A percentile compares a stretch with the other conserved stretches of the same genome.
phyloP scores from a whole-genome alignment of 2,113 vertebrate genomes.

The Poeciliopsis turrubarensis region DNA sequence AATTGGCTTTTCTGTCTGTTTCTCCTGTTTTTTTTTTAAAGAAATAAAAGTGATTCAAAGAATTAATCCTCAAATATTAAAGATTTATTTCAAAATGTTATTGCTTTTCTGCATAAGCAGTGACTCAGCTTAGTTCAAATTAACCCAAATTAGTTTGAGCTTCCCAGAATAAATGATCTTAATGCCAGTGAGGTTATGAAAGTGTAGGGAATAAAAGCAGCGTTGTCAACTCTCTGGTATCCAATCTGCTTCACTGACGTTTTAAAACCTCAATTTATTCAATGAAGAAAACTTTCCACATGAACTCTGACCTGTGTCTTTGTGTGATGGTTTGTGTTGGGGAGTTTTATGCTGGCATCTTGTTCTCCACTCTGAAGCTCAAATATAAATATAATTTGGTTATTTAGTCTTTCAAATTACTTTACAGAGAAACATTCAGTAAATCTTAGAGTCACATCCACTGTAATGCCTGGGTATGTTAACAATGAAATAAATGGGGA shows the following conservation, averaged over 20 bases:
- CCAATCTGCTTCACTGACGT: slow-evolving; percentile 1
- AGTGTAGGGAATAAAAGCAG: background rate
- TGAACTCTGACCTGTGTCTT: slow-evolving; percentile 9
- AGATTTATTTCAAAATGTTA: too few relatives aligned
- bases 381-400: slow-evolving; percentile 10
- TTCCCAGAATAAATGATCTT: background rate
- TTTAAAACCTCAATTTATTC: slow-evolving; percentile 18
- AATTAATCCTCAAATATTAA: too few relatives aligned
- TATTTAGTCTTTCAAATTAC: slow-evolving; percentile 33
- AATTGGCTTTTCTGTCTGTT: too few relatives aligned
- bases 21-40: too few relatives aligned
- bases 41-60: too few relatives aligned
- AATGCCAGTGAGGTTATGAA: background rate
- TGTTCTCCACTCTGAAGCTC: slow-evolving; percentile 16
- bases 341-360: background rate
- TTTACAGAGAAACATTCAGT: background rate
- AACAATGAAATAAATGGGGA: slow-evolving; percentile 18
- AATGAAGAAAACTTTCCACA: slow-evolving; percentile 8
- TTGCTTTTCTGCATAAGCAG: too few relatives aligned
- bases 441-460: background rate
- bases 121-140: background rate
- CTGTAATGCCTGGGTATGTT: background rate
- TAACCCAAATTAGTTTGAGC: background rate
- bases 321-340: slow-evolving; percentile 2
- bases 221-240: background rate